Percentiles rank a stretch among this genome's conserved stretches.
Conservation (phyloP, 2,888 invertebrate genomes). For the Microctonus aethiopoides region DNA sequence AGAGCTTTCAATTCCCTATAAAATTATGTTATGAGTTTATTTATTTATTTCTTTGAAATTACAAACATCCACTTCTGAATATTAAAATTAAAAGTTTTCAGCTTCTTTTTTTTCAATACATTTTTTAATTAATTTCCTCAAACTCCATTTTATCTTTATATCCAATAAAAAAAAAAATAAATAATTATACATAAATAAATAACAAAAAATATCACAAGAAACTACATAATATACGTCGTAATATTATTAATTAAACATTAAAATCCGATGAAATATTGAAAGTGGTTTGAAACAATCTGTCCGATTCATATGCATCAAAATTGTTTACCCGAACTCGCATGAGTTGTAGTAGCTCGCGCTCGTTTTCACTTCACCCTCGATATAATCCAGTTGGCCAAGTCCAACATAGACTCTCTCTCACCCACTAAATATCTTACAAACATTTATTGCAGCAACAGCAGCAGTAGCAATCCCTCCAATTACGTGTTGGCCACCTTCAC, state of each 20-base stretch:
- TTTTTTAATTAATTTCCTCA: too few relatives aligned
- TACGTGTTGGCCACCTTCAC: constrained; percentile 32
- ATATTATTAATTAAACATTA: background rate
- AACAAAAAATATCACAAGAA: background rate
- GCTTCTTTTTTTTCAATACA: background rate
- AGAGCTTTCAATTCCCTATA: too few relatives aligned
- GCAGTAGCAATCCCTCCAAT: constrained; percentile 34
- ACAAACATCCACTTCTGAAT: too few relatives aligned
- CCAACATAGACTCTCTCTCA: constrained; percentile 1
- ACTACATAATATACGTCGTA: background rate
- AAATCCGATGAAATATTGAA: background rate
- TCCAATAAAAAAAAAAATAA: too few relatives aligned
- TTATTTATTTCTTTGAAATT: too few relatives aligned
- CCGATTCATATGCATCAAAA: constrained; percentile 11
- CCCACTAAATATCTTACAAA: background rate
- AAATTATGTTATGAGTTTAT: too few relatives aligned
- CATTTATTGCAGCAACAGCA: too few relatives aligned
- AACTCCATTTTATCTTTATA: too few relatives aligned
- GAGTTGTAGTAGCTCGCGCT: background rate
- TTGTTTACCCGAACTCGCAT: constrained; percentile 11
- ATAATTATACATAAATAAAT: too few relatives aligned
- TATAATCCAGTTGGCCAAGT: constrained; percentile 40
- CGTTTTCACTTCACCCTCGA: constrained; percentile 37
- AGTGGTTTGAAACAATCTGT: background rate
- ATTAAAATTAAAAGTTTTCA: too few relatives aligned